A percentile compares a stretch with the other conserved stretches of the same genome.
Conservation (phyloP, 2,797 vertebrate genomes). For the Orestias chungarensis region DNA sequence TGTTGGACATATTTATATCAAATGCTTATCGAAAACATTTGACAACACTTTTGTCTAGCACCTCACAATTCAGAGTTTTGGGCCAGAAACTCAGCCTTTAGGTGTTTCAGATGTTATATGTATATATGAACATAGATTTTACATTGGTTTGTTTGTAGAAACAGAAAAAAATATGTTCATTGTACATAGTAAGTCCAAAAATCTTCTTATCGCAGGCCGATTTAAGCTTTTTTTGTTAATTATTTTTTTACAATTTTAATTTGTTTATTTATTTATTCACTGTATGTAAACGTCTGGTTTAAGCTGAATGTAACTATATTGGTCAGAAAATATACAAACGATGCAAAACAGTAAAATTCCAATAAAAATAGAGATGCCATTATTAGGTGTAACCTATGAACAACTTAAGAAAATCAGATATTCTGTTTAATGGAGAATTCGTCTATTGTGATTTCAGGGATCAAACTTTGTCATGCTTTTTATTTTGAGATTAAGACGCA, state of each 20-base stretch:
- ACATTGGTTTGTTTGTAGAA: background rate
- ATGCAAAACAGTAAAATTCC: background rate
- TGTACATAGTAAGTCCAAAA: background rate
- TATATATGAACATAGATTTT: background rate
- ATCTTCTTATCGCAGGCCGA: background rate
- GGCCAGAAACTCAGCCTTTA: background rate
- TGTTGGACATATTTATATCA: no score
- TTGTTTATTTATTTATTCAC: background rate
- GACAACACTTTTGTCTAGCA: no score
- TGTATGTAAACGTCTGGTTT: background rate
- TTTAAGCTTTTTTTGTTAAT: background rate
- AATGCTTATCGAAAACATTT: no score
- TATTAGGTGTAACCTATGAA: background rate
- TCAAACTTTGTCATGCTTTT: background rate
- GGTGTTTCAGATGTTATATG: background rate
- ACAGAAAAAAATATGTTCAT: background rate
- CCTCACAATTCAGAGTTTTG: background rate
- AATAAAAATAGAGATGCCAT: background rate
- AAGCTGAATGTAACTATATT: background rate
- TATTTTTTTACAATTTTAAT: background rate
- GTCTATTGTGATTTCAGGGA: background rate
- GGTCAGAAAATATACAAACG: background rate
- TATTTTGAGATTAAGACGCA: background rate
- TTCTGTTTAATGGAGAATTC: background rate
- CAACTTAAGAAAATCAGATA: background rate